Evolutionary conservation across 2,113 vertebrate genomes (phyloP), one percentile per base, ranked within the genome.

Genomic region (Elephas maximus): DNA sequence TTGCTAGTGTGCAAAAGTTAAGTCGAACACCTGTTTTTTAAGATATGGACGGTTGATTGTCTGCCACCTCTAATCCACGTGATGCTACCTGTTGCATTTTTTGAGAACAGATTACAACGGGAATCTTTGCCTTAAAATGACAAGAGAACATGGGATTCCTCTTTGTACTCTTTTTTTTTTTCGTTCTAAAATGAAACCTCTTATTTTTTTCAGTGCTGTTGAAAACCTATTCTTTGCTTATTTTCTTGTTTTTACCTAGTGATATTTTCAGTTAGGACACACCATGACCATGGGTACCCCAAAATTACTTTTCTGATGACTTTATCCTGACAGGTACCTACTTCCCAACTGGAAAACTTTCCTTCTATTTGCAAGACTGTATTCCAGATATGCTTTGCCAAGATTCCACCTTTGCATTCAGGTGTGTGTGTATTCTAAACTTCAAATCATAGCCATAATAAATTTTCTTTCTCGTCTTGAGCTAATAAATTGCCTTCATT

Each of bases 11-110:
- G 79, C 86, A 91, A 76, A 95, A 88, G 94, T 48, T 80, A 93
- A 97, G 94, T 71, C 24, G 65, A 98, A 94, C 91, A 96, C 87
- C 93, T 97, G 79, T 77, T 97, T 96, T 96, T 88, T 10, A 88
- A 96, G 45, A 65, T 53, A 94, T 26, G 44, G 60, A 79, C 20
- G 62, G 41, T 51, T 92, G 33, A 62, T 45, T 76, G 78, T 91
- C 53, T 95, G 85, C 83, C 1, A 15, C 73, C 45, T 45, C 63
- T 81, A 76, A 44, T 69, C 24, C 6, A 65, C 93, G 51, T 95
- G 91, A 83, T 82, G 81, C 28, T 2, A 0, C 10, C 12, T 41
- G 9, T 37, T 83, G 71, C 87, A 91, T 88, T 96, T 94, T 83
- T 24, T 65, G 90, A 96, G 45, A 26, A 90, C 45, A 26, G 60